Percentiles rank a stretch among this genome's conserved stretches.
These are phyloP conservation scores for Morone saxatilis DNA, from an alignment of 2,113 vertebrate genomes.

Conservation along the genomic window DNA sequence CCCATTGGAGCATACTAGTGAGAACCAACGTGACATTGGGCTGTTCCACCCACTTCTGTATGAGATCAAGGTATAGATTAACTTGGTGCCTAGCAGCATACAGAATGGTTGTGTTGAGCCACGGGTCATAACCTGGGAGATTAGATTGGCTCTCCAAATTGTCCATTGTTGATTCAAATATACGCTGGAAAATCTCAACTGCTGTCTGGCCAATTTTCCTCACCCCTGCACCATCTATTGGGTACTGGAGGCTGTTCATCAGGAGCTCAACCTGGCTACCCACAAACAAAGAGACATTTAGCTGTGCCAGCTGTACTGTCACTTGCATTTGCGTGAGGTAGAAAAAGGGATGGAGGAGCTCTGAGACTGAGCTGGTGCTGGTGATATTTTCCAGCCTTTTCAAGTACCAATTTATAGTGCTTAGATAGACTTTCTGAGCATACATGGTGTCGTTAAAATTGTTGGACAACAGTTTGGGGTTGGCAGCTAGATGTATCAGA, in stretches of 20 bases:
- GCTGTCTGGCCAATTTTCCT: constrained; percentile 63
- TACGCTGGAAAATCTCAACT: constrained; percentile 49
- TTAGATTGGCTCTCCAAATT: constrained; percentile 64
- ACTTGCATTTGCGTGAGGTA: constrained; percentile 74
- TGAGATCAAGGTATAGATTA: constrained; percentile 61
- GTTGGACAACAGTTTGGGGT: constrained; percentile 44
- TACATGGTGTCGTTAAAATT: constrained; percentile 58
- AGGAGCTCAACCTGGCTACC: constrained; percentile 62
- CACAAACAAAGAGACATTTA: constrained; percentile 66
- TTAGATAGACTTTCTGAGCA: constrained; percentile 59
- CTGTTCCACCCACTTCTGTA: constrained; percentile 74
- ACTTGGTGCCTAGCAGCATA: constrained; percentile 57
- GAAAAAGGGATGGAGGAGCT: constrained; percentile 70
- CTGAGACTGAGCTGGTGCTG: constrained; percentile 58
- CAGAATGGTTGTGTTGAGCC: constrained; percentile 56
- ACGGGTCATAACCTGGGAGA: not conserved
- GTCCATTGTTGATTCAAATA: constrained; percentile 52
- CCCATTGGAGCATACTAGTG: constrained; percentile 70
- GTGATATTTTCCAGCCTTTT: constrained; percentile 74
- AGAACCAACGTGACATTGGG: constrained; percentile 60
- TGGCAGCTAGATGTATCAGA: constrained; percentile 66
- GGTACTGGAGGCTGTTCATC: constrained; percentile 57
- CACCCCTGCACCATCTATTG: constrained; percentile 70
- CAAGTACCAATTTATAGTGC: constrained; percentile 81
- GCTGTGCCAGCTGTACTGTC: constrained; percentile 55